A percentile compares a stretch with the other conserved stretches of the same genome.
Conservation (phyloP, 2,888 invertebrate species). For the Leptarthrus brevirostris region DNA sequence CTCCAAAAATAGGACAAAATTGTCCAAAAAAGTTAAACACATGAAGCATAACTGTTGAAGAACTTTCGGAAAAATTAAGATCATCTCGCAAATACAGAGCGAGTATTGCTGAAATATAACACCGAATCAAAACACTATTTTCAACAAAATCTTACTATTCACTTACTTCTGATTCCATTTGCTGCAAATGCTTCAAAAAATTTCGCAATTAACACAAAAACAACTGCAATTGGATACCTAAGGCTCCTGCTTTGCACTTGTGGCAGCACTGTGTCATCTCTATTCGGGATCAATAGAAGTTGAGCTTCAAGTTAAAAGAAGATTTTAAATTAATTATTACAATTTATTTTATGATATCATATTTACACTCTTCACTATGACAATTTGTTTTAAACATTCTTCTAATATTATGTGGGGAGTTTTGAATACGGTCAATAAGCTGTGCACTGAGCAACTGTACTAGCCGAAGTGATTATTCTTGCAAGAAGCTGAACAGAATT, state of each 20-base stretch:
- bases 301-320: neutral
- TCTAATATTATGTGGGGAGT: too few species aligned
- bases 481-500: too few species aligned
- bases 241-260: neutral
- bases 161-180: slow-evolving; percentile 67
- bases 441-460: too few species aligned
- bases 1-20: slow-evolving; percentile 74
- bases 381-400: slow-evolving; percentile 40
- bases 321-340: neutral
- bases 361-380: slow-evolving; percentile 47
- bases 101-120: slow-evolving; percentile 70
- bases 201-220: slow-evolving; percentile 63
- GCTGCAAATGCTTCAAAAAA: slow-evolving; percentile 67
- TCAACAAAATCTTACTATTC: neutral
- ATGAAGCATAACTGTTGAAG: slow-evolving; percentile 72
- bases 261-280: neutral
- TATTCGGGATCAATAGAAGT: neutral
- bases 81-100: slow-evolving; percentile 73
- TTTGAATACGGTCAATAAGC: too few species aligned
- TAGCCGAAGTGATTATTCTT: too few species aligned
- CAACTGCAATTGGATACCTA: slow-evolving; percentile 64
- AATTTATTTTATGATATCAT: neutral
- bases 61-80: slow-evolving; percentile 68
- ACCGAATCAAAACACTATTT: neutral
- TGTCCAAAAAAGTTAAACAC: slow-evolving; percentile 74